phyloP scores from a whole-genome alignment of 1,140 invertebrate species.

The Zeugodacus cucurbitae region DNA sequence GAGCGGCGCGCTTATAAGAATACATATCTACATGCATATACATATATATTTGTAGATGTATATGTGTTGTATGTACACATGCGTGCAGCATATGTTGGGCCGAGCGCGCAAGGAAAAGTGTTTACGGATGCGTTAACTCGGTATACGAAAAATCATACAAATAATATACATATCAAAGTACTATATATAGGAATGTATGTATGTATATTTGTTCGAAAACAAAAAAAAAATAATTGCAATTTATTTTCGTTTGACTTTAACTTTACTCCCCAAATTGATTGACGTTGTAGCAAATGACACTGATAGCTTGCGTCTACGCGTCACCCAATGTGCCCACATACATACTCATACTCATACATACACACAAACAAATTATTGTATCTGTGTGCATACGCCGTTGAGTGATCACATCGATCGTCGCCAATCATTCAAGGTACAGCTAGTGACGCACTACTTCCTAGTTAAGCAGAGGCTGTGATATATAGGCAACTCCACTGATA shows the following conservation, averaged over 20 bases:
- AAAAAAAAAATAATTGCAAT: not conserved
- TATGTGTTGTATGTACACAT: not conserved
- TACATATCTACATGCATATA: not conserved
- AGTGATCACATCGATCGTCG: not conserved
- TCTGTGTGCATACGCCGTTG: not conserved
- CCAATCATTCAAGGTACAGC: not conserved
- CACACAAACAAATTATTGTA: too few species aligned
- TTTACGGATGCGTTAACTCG: not conserved
- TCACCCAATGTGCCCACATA: not conserved
- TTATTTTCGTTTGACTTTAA: not conserved
- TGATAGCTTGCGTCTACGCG: not conserved
- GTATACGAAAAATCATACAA: not conserved
- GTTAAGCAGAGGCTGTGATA: not conserved
- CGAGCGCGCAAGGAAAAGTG: too few species aligned
- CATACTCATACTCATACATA: too few species aligned
- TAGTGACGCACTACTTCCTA: not conserved
- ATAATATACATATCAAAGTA: not conserved
- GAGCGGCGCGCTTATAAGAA: not conserved
- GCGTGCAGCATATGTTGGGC: not conserved
- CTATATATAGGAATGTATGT: not conserved
- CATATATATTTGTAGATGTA: too few species aligned
- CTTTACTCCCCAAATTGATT: not conserved
- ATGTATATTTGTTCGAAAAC: not conserved
- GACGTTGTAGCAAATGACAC: constrained; percentile 14
- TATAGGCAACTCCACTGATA: not conserved